Evolutionary conservation across 1,140 invertebrate species (phyloP).

Genomic region (Brachionus rotundiformis): DNA sequence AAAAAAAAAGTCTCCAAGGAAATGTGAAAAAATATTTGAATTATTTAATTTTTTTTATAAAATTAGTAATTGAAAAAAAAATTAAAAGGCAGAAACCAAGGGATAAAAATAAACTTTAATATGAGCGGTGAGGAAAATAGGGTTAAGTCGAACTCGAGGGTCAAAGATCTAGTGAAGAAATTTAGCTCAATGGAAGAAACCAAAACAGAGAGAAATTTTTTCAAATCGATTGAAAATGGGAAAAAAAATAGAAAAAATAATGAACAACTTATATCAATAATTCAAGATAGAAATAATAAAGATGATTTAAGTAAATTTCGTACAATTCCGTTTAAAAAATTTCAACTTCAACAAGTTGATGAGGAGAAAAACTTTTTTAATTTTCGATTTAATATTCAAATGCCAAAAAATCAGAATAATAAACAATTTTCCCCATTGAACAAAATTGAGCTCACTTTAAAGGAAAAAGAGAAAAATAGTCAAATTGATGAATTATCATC

Average conservation of each 20-base stretch:
- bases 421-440: not conserved
- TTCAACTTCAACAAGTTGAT: not conserved
- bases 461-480: not conserved
- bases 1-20: not conserved
- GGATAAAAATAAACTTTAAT: not conserved
- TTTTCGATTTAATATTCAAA: not conserved
- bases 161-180: not conserved
- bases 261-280: not conserved
- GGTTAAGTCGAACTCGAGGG: not conserved
- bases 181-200: not conserved
- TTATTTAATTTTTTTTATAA: not conserved
- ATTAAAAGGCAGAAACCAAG: not conserved
- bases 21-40: not conserved
- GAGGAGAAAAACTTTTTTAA: not conserved
- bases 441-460: not conserved
- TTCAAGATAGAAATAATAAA: not conserved
- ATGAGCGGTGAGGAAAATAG: not conserved
- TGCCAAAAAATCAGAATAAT: not conserved
- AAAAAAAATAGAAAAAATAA: not conserved
- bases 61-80: too few species aligned
- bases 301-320: constrained; percentile 7
- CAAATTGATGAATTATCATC: not conserved
- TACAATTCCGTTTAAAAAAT: not conserved
- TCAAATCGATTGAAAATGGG: not conserved
- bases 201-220: not conserved